Evolutionary conservation across 2,888 invertebrate genomes (phyloP).

Genomic region (Campoplex capitator): DNA sequence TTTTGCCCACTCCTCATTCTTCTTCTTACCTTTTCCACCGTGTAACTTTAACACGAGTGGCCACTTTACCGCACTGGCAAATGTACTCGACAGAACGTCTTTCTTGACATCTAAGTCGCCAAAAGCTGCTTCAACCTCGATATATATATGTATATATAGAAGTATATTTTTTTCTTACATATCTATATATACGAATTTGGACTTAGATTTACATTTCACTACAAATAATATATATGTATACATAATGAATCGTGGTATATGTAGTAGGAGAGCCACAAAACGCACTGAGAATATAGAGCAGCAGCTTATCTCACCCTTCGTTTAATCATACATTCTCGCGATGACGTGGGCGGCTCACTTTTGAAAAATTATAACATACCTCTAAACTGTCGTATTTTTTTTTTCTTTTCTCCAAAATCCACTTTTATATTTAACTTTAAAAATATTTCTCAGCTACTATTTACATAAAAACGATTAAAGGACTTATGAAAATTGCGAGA

Average conservation of each 20-base stretch:
- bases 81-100: constrained; percentile 70
- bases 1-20: constrained; percentile 51
- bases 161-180: constrained; percentile 16
- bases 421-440: background rate
- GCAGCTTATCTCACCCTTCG: constrained; percentile 45
- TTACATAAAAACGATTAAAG: background rate
- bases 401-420: background rate
- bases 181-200: background rate
- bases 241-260: constrained; percentile 10
- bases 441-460: background rate
- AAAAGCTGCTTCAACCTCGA: constrained; percentile 25
- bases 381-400: background rate
- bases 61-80: constrained; percentile 73
- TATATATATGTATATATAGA: constrained; percentile 7
- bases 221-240: background rate
- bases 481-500: background rate
- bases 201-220: background rate
- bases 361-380: constrained; percentile 1
- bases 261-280: constrained; percentile 35
- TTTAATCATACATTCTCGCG: constrained; percentile 41
- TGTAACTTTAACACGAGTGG: constrained; percentile 71
- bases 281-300: constrained; percentile 38
- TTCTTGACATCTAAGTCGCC: constrained; percentile 36
- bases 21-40: constrained; percentile 47
- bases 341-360: constrained; percentile 11